Conservation (phyloP, 2,797 vertebrate genomes). For the Catharus ustulatus region DNA sequence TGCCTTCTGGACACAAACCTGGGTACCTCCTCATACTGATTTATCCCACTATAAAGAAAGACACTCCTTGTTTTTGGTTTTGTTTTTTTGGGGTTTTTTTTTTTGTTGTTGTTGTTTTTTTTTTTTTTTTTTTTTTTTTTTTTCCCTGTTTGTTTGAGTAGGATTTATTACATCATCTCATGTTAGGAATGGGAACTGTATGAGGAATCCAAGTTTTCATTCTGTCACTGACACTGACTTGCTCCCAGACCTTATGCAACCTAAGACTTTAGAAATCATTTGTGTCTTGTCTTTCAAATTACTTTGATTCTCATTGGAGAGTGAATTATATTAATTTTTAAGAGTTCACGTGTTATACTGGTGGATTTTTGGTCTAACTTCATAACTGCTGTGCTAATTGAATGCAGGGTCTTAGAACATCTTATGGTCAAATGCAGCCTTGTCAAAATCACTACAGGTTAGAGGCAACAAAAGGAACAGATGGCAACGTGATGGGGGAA, state of each 20-base stretch:
- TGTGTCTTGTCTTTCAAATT: neutral
- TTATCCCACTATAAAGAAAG: neutral
- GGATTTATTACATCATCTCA: neutral
- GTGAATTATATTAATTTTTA: neutral
- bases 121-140: no score
- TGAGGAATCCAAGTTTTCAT: neutral
- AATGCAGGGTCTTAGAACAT: neutral
- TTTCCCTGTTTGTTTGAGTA: neutral
- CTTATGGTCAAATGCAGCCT: neutral
- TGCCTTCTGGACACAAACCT: neutral
- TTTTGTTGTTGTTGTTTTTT: no score
- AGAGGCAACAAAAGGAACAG: neutral
- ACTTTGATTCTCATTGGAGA: neutral
- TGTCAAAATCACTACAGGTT: neutral
- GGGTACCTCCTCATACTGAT: neutral
- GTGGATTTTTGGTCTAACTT: neutral
- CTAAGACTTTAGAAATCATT: neutral
- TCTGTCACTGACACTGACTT: neutral
- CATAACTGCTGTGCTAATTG: neutral
- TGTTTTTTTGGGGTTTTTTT: no score
- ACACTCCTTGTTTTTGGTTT: neutral
- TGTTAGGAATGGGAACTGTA: neutral
- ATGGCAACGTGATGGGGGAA: rapidly evolving
- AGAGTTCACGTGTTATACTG: neutral
- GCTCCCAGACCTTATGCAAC: neutral